phyloP scores from a whole-genome alignment of 2,113 vertebrate genomes.

The Larimichthys crocea region DNA sequence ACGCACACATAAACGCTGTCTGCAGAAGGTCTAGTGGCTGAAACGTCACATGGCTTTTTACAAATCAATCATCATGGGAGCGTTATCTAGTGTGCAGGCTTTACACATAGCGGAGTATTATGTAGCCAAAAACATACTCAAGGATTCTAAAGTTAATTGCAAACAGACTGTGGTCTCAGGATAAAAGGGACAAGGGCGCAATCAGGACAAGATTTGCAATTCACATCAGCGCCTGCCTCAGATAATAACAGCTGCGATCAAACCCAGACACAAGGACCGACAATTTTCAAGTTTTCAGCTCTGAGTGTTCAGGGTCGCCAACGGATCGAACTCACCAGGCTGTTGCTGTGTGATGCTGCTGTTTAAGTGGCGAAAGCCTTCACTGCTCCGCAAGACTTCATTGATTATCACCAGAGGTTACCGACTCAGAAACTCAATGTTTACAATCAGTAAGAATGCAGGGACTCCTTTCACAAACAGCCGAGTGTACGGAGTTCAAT shows the following conservation, averaged over 20 bases:
- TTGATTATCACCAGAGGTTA: constrained; percentile 51
- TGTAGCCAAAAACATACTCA: constrained; percentile 1
- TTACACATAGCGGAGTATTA: neutral
- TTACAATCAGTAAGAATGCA: constrained; percentile 57
- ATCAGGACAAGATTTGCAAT: constrained; percentile 8
- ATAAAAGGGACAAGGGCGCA: neutral
- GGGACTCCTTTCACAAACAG: constrained; percentile 29
- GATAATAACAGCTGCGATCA: constrained; percentile 27
- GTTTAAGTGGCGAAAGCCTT: constrained; percentile 18
- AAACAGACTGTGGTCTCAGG: neutral
- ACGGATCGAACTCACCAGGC: constrained; percentile 13
- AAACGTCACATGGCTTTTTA: too few species aligned
- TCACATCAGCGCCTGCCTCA: constrained; percentile 19
- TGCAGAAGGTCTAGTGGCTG: too few species aligned
- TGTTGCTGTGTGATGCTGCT: constrained; percentile 22
- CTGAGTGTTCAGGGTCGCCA: constrained; percentile 5
- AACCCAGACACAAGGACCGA: constrained; percentile 18
- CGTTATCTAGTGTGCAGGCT: too few species aligned
- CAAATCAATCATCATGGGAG: too few species aligned
- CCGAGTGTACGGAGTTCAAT: constrained; percentile 1
- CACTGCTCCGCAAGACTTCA: constrained; percentile 28
- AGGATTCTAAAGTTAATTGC: constrained; percentile 13
- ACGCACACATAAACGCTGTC: constrained; percentile 11
- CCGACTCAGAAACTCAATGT: constrained; percentile 36
- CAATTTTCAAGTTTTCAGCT: constrained; percentile 28